Percentiles rank a stretch among this genome's conserved stretches.
Conservation (phyloP, 2,113 vertebrate species). For the Rhinolophus sinicus region DNA sequence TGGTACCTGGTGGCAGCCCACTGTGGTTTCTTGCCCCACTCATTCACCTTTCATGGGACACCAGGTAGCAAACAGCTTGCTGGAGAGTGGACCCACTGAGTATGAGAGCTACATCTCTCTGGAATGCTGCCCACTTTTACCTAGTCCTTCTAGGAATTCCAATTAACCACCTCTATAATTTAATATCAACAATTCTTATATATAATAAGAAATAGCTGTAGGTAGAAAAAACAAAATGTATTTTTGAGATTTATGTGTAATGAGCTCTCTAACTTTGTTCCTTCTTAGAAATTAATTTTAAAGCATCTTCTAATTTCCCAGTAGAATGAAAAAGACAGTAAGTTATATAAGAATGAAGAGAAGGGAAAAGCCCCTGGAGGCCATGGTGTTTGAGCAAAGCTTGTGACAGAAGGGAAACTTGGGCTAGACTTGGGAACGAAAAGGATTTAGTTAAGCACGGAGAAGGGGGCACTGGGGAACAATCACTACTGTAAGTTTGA, state of each 20-base stretch:
- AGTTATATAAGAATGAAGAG: neutral
- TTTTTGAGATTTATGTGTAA: neutral
- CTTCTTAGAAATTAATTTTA: slow-evolving; percentile 42
- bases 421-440: neutral
- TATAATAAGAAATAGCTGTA: neutral
- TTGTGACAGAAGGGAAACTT: neutral
- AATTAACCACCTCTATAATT: neutral
- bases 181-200: neutral
- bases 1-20: neutral
- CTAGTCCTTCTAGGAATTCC: neutral
- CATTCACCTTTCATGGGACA: neutral
- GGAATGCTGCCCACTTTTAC: neutral
- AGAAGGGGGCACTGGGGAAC: neutral
- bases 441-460: neutral
- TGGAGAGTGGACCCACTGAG: neutral
- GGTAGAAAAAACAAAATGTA: neutral
- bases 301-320: neutral
- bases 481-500: neutral
- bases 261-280: neutral
- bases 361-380: neutral
- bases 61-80: neutral
- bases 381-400: neutral
- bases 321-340: neutral
- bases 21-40: neutral
- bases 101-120: neutral